Evolutionary conservation across 2,113 vertebrate species (phyloP).

Genomic region (Pseudolaguvia tuberculata): DNA sequence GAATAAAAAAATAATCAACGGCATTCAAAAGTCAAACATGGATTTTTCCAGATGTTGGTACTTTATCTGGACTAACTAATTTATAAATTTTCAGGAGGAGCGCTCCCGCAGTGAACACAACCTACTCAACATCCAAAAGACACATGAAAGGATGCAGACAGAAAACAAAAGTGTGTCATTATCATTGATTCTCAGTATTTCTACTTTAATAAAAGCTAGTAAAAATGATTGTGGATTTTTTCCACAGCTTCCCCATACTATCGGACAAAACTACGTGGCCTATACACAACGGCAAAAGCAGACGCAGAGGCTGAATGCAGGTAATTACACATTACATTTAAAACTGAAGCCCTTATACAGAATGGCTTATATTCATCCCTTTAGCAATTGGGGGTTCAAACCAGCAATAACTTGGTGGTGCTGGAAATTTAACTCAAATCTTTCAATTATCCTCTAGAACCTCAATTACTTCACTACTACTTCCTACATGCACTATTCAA

Average conservation of each 20-base stretch:
- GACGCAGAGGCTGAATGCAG: constrained; percentile 89
- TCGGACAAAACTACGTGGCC: constrained; percentile 83
- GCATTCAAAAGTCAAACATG: background rate
- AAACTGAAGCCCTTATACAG: too few species aligned
- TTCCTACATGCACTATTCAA: background rate
- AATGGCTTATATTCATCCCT: too few species aligned
- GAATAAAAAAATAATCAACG: background rate
- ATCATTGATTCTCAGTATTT: background rate
- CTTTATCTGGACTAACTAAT: background rate
- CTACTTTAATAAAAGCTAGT: background rate
- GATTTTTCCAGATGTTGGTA: background rate
- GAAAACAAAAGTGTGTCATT: constrained; percentile 85
- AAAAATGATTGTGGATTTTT: background rate
- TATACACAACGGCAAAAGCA: constrained; percentile 87
- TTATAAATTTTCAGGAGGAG: constrained; percentile 75
- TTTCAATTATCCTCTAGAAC: too few species aligned
- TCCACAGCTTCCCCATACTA: constrained; percentile 84
- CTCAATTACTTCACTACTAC: too few species aligned
- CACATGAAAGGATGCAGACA: constrained; percentile 89
- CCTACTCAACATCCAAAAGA: constrained; percentile 90
- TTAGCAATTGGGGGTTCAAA: too few species aligned
- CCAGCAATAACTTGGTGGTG: too few species aligned
- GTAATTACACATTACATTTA: constrained; percentile 56
- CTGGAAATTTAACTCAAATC: too few species aligned
- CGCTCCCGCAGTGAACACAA: constrained; percentile 87